Evolutionary conservation across 2,113 vertebrate species (phyloP), one percentile per base, ranked within the genome.

Genomic region (Heliornis fulica): DNA sequence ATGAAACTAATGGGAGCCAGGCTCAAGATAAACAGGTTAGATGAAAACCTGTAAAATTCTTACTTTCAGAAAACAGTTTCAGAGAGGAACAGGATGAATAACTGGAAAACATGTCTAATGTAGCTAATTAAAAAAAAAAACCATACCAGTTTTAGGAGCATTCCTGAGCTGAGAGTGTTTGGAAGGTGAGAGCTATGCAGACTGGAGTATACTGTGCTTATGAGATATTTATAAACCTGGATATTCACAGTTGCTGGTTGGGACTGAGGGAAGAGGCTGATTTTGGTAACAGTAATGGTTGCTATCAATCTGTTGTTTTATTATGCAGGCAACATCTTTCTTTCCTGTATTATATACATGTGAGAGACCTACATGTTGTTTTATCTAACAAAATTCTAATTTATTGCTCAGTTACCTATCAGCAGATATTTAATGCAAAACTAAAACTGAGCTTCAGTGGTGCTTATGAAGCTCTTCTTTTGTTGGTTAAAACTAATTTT

Each of bases 81-180:
- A 50, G 65, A 82, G 45, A 8, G 32, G 5, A 65, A 19, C 29
- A 46, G 43, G 16, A 23, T 53, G n/a, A 60, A 26, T 78, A 84
- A 45, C 59, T 51, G 38, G 14, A 57, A 60, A 53, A 41, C 17
- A 18, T 19, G 10, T 53, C 5, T 34, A 31, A 60, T 15, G 25
- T 40, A 61, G 38, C 17, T 63, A 59, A 41, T 36, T 26, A 29
- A 66, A 82, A 75, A 53, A 17, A 83, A 75, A 68, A 50, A n/a
- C 3, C 0, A 0, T 32, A 12, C 4, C 31, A 31, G 10, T 25
- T 70, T 53, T 70, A 54, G 11, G 9, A 71, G 7, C 31, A 5
- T 46, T 88, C 25, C 10, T 65, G 28, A 25, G 13, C 16, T 54
- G 29, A 41, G 51, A 45, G 26, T 71, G 53, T 36, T 3, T 18